A percentile compares a stretch with the other conserved stretches of the same genome.
Conservation (phyloP, 2,888 invertebrate genomes). For the Arrhopalites spinosus region DNA sequence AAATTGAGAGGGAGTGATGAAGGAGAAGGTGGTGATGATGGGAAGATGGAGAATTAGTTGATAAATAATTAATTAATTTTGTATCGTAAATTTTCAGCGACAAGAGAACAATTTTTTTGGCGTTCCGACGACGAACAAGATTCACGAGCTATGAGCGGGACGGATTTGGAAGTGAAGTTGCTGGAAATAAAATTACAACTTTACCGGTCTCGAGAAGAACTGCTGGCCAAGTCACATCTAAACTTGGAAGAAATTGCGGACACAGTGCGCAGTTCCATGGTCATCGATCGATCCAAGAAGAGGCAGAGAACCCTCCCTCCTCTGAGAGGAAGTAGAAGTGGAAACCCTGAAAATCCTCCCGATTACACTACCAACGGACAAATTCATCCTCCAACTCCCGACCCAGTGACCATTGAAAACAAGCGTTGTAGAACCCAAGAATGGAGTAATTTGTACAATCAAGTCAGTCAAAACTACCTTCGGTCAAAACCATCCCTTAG, state of each 20-base stretch:
- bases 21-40: too few species aligned
- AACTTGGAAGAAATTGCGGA: constrained; percentile 48
- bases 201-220: constrained; percentile 50
- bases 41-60: too few species aligned
- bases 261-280: constrained; percentile 53
- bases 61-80: too few species aligned
- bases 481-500: constrained; percentile 25
- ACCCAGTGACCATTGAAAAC: constrained; percentile 40
- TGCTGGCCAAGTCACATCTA: constrained; percentile 46
- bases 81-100: not conserved
- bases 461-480: constrained; percentile 20
- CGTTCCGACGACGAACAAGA: not conserved
- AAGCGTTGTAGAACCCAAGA: constrained; percentile 32
- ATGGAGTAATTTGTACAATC: constrained; percentile 32
- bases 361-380: constrained; percentile 21
- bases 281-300: constrained; percentile 48
- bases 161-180: constrained; percentile 48
- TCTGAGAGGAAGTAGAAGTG: constrained; percentile 26
- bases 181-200: constrained; percentile 47
- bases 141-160: constrained; percentile 14
- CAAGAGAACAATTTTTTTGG: constrained; percentile 9
- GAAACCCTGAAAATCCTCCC: constrained; percentile 14
- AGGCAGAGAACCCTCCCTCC: constrained; percentile 45
- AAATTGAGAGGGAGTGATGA: too few species aligned
- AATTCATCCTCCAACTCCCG: constrained; percentile 34